Evolutionary conservation across 2,797 vertebrate species (phyloP).

Genomic region (Semaprochilodus insignis): DNA sequence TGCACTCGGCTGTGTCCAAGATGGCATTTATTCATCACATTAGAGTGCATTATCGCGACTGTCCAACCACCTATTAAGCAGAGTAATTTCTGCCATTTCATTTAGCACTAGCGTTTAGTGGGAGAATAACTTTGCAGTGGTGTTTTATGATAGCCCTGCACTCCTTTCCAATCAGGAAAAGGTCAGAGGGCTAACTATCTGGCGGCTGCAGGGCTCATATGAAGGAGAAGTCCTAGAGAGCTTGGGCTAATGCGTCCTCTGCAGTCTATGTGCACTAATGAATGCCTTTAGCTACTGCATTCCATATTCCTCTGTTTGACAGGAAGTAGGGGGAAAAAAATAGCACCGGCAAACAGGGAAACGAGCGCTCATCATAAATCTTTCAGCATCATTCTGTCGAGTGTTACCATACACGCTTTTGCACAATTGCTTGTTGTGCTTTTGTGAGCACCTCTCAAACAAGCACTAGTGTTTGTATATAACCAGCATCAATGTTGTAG

Average conservation of each 20-base stretch:
- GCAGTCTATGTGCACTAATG: slow-evolving; percentile 35
- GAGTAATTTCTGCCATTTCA: slow-evolving; percentile 52
- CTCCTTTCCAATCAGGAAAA: slow-evolving; percentile 51
- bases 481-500: background rate
- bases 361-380: slow-evolving; percentile 20
- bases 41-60: slow-evolving; percentile 52
- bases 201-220: slow-evolving; percentile 9
- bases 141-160: slow-evolving; percentile 43
- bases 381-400: slow-evolving; percentile 13
- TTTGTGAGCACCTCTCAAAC: background rate
- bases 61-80: slow-evolving; percentile 42
- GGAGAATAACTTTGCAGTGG: slow-evolving; percentile 34
- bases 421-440: background rate
- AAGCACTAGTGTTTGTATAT: background rate
- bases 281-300: slow-evolving; percentile 18
- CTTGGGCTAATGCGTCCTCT: slow-evolving; percentile 25
- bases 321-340: background rate
- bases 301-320: slow-evolving; percentile 1
- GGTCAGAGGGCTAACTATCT: slow-evolving; percentile 53
- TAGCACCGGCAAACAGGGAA: slow-evolving; percentile 12
- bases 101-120: slow-evolving; percentile 46
- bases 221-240: slow-evolving; percentile 18
- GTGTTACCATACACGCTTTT: background rate
- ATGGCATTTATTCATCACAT: slow-evolving; percentile 38
- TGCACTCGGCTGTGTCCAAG: slow-evolving; percentile 25